These are phyloP conservation scores for Oithona nana DNA, from an alignment of 2,888 invertebrate species.

Conservation along the genomic window DNA sequence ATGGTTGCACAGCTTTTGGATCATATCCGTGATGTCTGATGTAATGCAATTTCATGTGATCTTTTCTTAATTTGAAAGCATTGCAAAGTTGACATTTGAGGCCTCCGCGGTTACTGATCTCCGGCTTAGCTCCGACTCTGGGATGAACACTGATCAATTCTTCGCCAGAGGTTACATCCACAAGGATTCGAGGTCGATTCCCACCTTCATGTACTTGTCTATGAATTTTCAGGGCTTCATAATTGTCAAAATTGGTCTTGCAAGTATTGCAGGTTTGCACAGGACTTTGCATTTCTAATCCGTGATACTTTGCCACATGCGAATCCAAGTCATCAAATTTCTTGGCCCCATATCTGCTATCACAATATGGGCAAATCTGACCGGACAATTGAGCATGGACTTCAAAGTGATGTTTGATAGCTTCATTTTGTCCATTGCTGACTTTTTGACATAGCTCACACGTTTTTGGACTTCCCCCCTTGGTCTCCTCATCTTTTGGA, in stretches of 20 bases:
- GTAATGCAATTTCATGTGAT: constrained; percentile 14
- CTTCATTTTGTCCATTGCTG: neutral
- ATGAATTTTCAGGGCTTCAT: constrained; percentile 6
- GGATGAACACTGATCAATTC: constrained; percentile 4
- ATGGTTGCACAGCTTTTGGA: neutral
- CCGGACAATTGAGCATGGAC: constrained; percentile 6
- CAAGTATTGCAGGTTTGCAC: constrained; percentile 13
- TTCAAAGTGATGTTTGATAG: constrained; percentile 7
- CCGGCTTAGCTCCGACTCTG: constrained; percentile 9
- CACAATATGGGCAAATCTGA: constrained; percentile 9
- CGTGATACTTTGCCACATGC: constrained; percentile 13
- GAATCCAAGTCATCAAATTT: constrained; percentile 9
- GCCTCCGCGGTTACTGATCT: constrained; percentile 10
- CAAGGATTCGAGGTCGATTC: neutral
- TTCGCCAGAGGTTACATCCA: neutral
- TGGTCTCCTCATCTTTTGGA: neutral
- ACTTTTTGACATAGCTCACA: constrained; percentile 2
- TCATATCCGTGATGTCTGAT: constrained; percentile 13
- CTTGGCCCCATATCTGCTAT: neutral
- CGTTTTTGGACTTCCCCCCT: neutral
- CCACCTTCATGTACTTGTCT: constrained; percentile 11
- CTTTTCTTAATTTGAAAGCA: constrained; percentile 14
- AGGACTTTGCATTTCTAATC: constrained; percentile 11
- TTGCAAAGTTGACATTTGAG: constrained; percentile 13
- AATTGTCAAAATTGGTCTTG: constrained; percentile 4